Conservation (phyloP, 2,888 invertebrate genomes). For the Geotrupes spiniger region DNA sequence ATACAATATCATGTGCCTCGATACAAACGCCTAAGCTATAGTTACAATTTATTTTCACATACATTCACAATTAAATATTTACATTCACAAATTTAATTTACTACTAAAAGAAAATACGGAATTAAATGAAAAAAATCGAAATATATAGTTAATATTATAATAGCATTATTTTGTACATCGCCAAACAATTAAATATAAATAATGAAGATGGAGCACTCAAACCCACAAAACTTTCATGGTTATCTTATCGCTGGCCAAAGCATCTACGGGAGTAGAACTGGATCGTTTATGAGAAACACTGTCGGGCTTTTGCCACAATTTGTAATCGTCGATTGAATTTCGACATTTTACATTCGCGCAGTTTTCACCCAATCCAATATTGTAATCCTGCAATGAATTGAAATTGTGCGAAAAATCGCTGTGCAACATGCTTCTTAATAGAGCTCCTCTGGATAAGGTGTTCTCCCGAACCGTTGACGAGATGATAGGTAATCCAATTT, state of each 20-base stretch:
- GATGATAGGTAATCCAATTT: conserved; percentile 66
- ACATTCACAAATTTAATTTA: background rate
- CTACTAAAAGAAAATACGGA: background rate
- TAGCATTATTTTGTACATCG: background rate
- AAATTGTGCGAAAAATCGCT: conserved; percentile 25
- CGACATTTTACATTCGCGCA: conserved; percentile 14
- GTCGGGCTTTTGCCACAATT: conserved; percentile 42
- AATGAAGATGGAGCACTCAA: conserved; percentile 4
- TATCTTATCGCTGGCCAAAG: conserved; percentile 20
- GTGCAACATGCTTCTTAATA: conserved; percentile 42
- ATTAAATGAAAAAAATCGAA: background rate
- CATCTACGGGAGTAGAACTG: conserved; percentile 41
- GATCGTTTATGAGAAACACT: conserved; percentile 40
- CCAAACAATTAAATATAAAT: background rate
- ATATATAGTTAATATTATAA: background rate
- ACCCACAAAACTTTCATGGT: conserved; percentile 30
- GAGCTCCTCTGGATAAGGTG: conserved; percentile 33
- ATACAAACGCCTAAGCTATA: background rate
- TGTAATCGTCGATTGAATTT: conserved; percentile 33
- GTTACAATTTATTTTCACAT: too few relatives aligned
- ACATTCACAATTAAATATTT: too few relatives aligned
- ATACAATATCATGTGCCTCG: too few relatives aligned
- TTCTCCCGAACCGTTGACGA: conserved; percentile 36
- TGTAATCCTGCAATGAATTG: conserved; percentile 14
- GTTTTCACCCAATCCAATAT: conserved; percentile 13